phyloP scores from a whole-genome alignment of 2,888 invertebrate species.

The Teleiodes luculella region DNA sequence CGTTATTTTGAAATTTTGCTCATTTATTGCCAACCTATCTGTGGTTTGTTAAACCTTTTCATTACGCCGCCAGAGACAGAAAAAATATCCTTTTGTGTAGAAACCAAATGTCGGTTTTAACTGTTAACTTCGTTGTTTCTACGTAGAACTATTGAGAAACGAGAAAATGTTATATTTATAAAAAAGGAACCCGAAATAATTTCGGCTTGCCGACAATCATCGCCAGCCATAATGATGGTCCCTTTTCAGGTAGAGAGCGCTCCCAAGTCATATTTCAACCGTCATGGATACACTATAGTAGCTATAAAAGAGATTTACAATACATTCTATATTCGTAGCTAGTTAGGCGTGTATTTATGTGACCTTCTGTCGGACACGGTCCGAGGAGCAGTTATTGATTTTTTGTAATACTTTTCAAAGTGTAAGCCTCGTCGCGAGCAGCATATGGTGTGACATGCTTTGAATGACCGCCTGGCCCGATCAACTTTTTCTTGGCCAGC shows the following conservation, averaged over 20 bases:
- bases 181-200: constrained; percentile 61
- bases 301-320: constrained; percentile 76
- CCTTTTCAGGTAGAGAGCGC: constrained; percentile 73
- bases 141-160: constrained; percentile 52
- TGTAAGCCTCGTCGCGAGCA: constrained; percentile 41
- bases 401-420: constrained; percentile 55
- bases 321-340: constrained; percentile 66
- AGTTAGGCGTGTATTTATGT: constrained; percentile 63
- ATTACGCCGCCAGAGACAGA: constrained; percentile 40
- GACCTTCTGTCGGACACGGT: constrained; percentile 67
- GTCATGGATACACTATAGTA: constrained; percentile 64
- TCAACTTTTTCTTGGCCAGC: constrained; percentile 49
- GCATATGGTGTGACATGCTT: constrained; percentile 70
- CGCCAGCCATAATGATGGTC: constrained; percentile 66
- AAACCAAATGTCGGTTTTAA: constrained; percentile 46
- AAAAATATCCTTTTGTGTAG: constrained; percentile 43
- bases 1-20: constrained; percentile 30
- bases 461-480: constrained; percentile 55
- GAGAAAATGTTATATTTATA: constrained; percentile 32
- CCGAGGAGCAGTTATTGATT: constrained; percentile 60
- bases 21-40: constrained; percentile 33
- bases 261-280: constrained; percentile 74
- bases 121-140: constrained; percentile 61
- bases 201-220: constrained; percentile 73
- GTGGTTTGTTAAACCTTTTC: constrained; percentile 54